Conservation (phyloP, 2,888 invertebrate species). For the Horisme vitalbata region DNA sequence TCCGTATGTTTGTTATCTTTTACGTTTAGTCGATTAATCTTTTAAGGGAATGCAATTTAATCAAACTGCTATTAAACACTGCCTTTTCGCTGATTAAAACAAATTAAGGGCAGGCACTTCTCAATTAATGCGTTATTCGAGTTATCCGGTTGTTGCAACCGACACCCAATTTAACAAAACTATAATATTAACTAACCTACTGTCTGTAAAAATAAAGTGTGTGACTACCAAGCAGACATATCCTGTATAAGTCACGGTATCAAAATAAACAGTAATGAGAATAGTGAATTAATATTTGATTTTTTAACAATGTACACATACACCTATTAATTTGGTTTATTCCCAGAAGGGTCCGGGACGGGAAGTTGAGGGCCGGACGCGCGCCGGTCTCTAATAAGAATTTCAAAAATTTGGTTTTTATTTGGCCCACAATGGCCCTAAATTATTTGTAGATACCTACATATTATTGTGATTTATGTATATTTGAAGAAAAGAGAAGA, state of each 20-base stretch:
- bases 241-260: constrained; percentile 1
- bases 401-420: no score
- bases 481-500: no score
- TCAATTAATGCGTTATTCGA: constrained; percentile 18
- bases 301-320: no score
- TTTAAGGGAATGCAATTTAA: neutral
- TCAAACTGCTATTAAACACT: constrained; percentile 2
- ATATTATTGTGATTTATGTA: no score
- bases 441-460: no score
- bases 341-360: no score
- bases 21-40: neutral
- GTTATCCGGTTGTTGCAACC: constrained; percentile 19
- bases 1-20: no score
- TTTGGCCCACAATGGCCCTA: no score
- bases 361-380: no score
- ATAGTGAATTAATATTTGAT: no score
- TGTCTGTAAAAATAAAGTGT: constrained; percentile 10
- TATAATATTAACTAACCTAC: neutral
- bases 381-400: no score
- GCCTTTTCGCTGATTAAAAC: constrained; percentile 3
- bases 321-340: no score
- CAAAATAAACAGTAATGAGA: constrained; percentile 2
- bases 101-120: constrained; percentile 21
- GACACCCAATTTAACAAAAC: constrained; percentile 10
- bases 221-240: constrained; percentile 6